Conservation (phyloP, 2,888 invertebrate genomes). For the Drosophila pseudotakahashii region DNA sequence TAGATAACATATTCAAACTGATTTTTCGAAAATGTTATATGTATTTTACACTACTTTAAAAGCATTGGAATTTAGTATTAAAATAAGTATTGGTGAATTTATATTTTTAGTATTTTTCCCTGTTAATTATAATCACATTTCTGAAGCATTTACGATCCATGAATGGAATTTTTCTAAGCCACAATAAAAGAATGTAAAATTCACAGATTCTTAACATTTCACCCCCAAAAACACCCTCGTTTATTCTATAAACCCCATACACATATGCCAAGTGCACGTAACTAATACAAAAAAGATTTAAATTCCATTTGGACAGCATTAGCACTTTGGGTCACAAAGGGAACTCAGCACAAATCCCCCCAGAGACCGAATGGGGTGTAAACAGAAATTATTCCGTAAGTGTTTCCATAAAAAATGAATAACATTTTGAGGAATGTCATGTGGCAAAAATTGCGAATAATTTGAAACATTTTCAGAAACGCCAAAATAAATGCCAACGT, state of each 20-base stretch:
- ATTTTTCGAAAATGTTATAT: too few species aligned
- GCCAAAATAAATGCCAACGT: constrained; percentile 12
- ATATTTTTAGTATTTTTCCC: too few species aligned
- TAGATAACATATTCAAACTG: too few species aligned
- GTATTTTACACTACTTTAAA: too few species aligned
- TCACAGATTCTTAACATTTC: constrained; percentile 7
- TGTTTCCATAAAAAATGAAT: constrained; percentile 72
- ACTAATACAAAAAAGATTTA: constrained; percentile 76
- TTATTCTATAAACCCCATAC: constrained; percentile 14
- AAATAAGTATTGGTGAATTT: too few species aligned
- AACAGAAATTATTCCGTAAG: constrained; percentile 74
- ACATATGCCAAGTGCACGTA: constrained; percentile 60
- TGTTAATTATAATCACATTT: too few species aligned
- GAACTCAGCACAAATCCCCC: constrained; percentile 42
- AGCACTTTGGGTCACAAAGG: constrained; percentile 72
- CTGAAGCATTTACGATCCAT: too few species aligned
- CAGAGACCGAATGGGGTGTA: constrained; percentile 41
- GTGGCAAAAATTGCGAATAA: constrained; percentile 6
- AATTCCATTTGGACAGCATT: constrained; percentile 75
- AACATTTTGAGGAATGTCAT: constrained; percentile 40
- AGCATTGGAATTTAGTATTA: too few species aligned
- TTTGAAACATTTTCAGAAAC: constrained; percentile 13
- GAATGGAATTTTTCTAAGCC: not conserved
- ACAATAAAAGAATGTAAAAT: constrained; percentile 7
- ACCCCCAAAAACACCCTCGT: constrained; percentile 1